These are phyloP conservation scores for Furcifer pardalis DNA, from an alignment of 2,797 vertebrate species.

Conservation along the genomic window DNA sequence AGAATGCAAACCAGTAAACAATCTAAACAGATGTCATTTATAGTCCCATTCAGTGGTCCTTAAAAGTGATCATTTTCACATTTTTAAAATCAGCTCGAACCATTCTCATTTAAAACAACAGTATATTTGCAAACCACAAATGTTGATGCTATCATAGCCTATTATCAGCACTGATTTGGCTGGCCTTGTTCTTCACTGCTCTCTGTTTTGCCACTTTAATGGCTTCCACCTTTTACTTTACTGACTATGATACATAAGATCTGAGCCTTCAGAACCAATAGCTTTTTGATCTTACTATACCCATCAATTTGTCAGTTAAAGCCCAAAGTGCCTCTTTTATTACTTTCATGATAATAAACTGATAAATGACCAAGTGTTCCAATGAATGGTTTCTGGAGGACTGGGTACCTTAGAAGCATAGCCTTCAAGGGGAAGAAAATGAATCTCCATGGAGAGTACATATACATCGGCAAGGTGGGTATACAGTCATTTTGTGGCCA, in stretches of 20 bases:
- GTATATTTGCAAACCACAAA: slow-evolving; percentile 55
- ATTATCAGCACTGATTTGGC: slow-evolving; percentile 61
- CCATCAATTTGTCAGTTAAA: slow-evolving; percentile 1
- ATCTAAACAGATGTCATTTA: slow-evolving; percentile 25
- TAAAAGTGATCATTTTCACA: slow-evolving; percentile 60
- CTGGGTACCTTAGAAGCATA: background rate
- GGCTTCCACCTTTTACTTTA: slow-evolving; percentile 57
- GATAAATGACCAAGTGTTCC: background rate
- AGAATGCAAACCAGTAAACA: rapidly evolving
- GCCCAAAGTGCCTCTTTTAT: background rate
- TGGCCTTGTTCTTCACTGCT: slow-evolving; percentile 42
- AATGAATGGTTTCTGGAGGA: too few species aligned
- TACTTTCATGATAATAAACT: background rate
- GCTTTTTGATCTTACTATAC: background rate
- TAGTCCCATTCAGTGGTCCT: slow-evolving; percentile 33
- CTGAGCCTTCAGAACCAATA: background rate
- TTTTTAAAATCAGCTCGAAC: slow-evolving; percentile 36
- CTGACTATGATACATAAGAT: slow-evolving; percentile 47
- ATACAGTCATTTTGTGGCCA: too few species aligned
- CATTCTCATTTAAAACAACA: slow-evolving; percentile 45
- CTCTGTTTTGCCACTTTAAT: slow-evolving; percentile 34
- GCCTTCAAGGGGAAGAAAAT: background rate
- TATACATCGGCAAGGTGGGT: background rate
- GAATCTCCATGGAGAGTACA: background rate
- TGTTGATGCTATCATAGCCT: slow-evolving; percentile 60